phyloP scores from a whole-genome alignment of 1,140 invertebrate species.

The Drosophila navojoa region DNA sequence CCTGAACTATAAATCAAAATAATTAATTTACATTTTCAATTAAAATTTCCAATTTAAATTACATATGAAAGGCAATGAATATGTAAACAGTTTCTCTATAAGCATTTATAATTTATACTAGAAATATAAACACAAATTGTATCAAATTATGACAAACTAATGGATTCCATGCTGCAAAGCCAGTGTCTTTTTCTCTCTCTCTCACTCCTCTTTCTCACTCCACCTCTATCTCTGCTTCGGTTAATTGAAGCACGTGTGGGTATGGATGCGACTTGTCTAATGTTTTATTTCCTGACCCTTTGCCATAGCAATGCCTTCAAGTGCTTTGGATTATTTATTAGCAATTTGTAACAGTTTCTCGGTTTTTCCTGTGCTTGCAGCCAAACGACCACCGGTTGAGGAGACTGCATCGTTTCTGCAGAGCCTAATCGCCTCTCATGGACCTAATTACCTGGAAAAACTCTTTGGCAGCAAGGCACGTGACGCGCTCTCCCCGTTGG shows the following conservation, averaged over 20 bases:
- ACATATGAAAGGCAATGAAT: no score
- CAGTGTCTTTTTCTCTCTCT: not conserved
- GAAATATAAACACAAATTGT: no score
- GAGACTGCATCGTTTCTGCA: conserved; percentile 97
- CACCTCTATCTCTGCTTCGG: not conserved
- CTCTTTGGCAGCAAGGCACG: conserved; percentile 96
- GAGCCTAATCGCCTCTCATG: conserved; percentile 95
- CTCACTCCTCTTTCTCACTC: not conserved
- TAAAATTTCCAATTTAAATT: no score
- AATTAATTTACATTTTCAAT: no score
- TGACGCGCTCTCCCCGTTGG: conserved; percentile 94
- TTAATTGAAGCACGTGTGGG: not conserved
- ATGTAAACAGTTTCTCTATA: no score
- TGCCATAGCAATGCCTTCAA: not conserved
- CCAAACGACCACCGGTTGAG: conserved; percentile 97
- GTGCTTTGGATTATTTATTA: conserved; percentile 31
- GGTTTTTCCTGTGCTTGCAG: conserved; percentile 84
- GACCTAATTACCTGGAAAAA: conserved; percentile 98
- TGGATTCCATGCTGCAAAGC: no score
- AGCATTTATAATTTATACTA: no score
- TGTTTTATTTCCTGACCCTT: not conserved
- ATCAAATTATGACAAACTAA: no score
- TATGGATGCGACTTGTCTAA: not conserved
- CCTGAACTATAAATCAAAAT: no score
- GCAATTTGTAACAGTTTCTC: conserved; percentile 24